These are phyloP conservation scores for Heteropelma amictum DNA, from an alignment of 2,888 invertebrate genomes.

Conservation along the genomic window DNA sequence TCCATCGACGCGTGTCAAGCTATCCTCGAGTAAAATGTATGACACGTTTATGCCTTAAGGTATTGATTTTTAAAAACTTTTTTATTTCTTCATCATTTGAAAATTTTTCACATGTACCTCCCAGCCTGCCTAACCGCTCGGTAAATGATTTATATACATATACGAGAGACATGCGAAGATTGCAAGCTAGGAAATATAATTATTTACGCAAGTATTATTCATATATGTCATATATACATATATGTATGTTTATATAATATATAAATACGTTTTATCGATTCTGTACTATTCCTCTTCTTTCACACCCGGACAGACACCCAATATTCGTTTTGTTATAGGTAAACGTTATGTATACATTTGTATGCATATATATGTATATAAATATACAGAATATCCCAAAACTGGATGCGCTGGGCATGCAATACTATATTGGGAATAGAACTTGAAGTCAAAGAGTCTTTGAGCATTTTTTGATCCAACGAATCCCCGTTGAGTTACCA, in stretches of 20 bases:
- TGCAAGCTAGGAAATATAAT: constrained; percentile 66
- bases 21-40: constrained; percentile 57
- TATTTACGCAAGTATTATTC: constrained; percentile 26
- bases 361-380: too few species aligned
- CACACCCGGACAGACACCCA: constrained; percentile 55
- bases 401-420: too few species aligned
- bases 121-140: constrained; percentile 51
- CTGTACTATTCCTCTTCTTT: constrained; percentile 7
- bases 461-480: too few species aligned
- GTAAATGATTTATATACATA: constrained; percentile 55
- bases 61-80: constrained; percentile 27
- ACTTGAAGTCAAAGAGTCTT: too few species aligned
- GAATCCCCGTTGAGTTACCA: too few species aligned
- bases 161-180: constrained; percentile 68
- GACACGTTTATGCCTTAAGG: constrained; percentile 60
- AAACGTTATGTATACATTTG: too few species aligned
- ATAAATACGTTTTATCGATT: constrained; percentile 55
- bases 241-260: constrained; percentile 56
- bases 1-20: constrained; percentile 43
- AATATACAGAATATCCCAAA: too few species aligned
- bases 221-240: constrained; percentile 50
- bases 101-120: constrained; percentile 10
- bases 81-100: constrained; percentile 12
- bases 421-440: too few species aligned
- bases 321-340: constrained; percentile 15